Conservation (phyloP, 1,140 invertebrate genomes). For the Panagrolaimus sp. region DNA sequence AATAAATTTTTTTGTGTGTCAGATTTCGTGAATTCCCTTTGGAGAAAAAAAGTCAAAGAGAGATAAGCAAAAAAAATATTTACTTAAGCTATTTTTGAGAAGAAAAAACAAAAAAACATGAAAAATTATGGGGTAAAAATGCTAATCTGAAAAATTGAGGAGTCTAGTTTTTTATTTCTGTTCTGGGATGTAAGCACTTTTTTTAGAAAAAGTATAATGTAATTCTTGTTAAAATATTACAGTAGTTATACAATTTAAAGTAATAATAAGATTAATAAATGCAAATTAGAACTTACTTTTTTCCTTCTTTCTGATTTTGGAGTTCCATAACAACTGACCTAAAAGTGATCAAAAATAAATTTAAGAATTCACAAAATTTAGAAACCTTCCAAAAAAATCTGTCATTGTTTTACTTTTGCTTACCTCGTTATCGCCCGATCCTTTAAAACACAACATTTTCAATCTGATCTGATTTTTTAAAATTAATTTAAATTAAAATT, state of each 20-base stretch:
- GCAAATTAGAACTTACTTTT: not conserved
- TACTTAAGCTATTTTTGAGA: too few relatives aligned
- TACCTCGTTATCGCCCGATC: not conserved
- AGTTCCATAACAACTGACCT: conserved; percentile 8
- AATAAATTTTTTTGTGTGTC: too few relatives aligned
- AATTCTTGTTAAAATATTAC: too few relatives aligned
- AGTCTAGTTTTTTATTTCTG: not conserved
- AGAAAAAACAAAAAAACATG: not conserved
- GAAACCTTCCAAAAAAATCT: not conserved
- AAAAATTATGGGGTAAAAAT: not conserved
- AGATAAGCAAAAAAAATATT: too few relatives aligned
- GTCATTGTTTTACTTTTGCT: not conserved
- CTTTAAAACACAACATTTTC: not conserved
- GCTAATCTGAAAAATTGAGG: not conserved
- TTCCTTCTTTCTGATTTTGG: conserved; percentile 7
- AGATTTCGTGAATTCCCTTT: too few relatives aligned
- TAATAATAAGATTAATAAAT: not conserved
- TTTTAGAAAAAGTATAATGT: not conserved
- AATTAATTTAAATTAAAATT: not conserved
- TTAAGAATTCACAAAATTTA: not conserved
- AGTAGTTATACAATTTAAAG: conserved; percentile 8
- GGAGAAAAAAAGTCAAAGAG: too few relatives aligned
- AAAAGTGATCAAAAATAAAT: not conserved
- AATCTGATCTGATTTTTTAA: not conserved
- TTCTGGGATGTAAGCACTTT: not conserved